These are phyloP conservation scores for Hymenochirus boettgeri DNA, from an alignment of 2,113 vertebrate species.

Conservation along the genomic window DNA sequence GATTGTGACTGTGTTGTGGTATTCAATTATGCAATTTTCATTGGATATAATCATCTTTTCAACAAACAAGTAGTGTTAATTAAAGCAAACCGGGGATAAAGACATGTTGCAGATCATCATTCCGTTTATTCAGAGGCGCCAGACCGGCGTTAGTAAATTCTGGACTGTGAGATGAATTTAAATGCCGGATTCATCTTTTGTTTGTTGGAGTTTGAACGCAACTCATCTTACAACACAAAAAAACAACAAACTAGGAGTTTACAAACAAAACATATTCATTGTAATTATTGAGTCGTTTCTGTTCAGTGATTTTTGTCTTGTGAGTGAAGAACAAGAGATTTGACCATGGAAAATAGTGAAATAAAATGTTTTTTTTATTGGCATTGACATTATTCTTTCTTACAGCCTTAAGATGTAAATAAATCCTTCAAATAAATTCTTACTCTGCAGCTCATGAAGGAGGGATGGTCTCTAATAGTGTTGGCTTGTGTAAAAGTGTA, in stretches of 20 bases:
- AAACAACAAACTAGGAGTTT: constrained; percentile 67
- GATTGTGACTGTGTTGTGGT: constrained; percentile 94
- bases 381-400: too few species aligned
- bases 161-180: constrained; percentile 97
- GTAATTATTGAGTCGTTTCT: constrained; percentile 63
- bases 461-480: too few species aligned
- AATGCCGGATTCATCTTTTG: constrained; percentile 80
- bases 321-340: too few species aligned
- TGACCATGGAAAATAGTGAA: too few species aligned
- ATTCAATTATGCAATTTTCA: constrained; percentile 99
- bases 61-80: constrained; percentile 99
- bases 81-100: constrained; percentile 99
- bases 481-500: too few species aligned
- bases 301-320: too few species aligned
- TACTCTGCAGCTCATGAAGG: too few species aligned
- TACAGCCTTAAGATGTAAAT: too few species aligned
- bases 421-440: too few species aligned
- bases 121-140: constrained; percentile 94
- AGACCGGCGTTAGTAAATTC: constrained; percentile 99
- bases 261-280: constrained; percentile 67
- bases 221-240: constrained; percentile 61
- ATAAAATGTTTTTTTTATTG: too few species aligned
- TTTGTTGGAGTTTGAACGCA: constrained; percentile 71
- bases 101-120: constrained; percentile 98
- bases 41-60: constrained; percentile 99